Conservation (phyloP, 2,797 vertebrate genomes). For the Helicolenus hilgendorfi region DNA sequence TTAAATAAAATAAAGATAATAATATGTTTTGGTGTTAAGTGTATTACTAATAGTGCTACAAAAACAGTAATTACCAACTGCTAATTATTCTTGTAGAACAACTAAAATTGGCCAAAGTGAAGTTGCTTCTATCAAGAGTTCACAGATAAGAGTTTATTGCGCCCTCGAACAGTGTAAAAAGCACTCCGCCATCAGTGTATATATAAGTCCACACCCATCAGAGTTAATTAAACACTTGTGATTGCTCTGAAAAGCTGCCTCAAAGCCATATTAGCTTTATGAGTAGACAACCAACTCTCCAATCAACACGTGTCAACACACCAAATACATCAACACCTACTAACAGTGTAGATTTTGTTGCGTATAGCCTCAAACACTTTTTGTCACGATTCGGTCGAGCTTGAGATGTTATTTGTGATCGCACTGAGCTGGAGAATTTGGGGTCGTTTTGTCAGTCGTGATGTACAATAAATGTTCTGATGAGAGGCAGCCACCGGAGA, state of each 20-base stretch:
- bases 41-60: background rate
- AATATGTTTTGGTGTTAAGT: background rate
- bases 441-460: slow-evolving; percentile 17
- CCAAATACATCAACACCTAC: slow-evolving; percentile 39
- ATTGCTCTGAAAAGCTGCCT: slow-evolving; percentile 37
- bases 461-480: slow-evolving; percentile 32
- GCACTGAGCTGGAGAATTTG: slow-evolving; percentile 11
- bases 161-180: slow-evolving; percentile 6
- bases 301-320: slow-evolving; percentile 57
- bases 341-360: slow-evolving; percentile 20
- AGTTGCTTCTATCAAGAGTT: slow-evolving; percentile 17
- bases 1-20: too few species aligned
- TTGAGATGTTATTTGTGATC: slow-evolving; percentile 44
- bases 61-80: background rate
- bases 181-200: slow-evolving; percentile 20
- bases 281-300: slow-evolving; percentile 50
- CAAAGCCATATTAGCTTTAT: slow-evolving; percentile 37
- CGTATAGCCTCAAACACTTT: slow-evolving; percentile 8
- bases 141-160: background rate
- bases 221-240: slow-evolving; percentile 60
- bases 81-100: background rate
- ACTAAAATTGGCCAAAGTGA: background rate
- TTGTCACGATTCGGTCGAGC: slow-evolving; percentile 43
- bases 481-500: slow-evolving; percentile 31
- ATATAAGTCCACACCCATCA: slow-evolving; percentile 29